These are phyloP conservation scores for Gymnosoma rotundatum DNA, from an alignment of 2,888 invertebrate genomes.

Conservation along the genomic window DNA sequence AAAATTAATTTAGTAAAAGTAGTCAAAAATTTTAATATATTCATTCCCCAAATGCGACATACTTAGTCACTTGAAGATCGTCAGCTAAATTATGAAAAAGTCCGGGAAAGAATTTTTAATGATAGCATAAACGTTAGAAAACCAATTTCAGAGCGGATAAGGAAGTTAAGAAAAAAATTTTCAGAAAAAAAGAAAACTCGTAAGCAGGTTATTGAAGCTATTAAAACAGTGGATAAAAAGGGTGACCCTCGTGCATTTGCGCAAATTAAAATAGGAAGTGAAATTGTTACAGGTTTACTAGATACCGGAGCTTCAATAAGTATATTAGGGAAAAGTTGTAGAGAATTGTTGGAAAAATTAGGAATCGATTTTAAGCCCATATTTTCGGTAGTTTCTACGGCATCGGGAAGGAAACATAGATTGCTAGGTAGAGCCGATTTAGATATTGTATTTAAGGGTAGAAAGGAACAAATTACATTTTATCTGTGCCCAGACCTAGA, in stretches of 20 bases:
- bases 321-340: slow-evolving; percentile 30
- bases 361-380: background rate
- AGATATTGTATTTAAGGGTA: background rate
- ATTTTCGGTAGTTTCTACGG: slow-evolving; percentile 16
- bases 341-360: slow-evolving; percentile 23
- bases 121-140: no score
- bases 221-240: background rate
- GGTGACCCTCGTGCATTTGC: slow-evolving; percentile 11
- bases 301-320: slow-evolving; percentile 24
- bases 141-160: no score
- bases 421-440: slow-evolving; percentile 18
- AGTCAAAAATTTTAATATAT: slow-evolving; percentile 6
- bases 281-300: slow-evolving; percentile 2
- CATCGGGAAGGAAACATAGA: slow-evolving; percentile 13
- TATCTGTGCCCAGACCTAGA: slow-evolving; percentile 35
- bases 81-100: background rate
- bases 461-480: background rate
- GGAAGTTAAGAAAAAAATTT: no score
- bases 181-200: background rate
- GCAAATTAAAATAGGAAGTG: background rate
- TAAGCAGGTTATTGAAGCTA: background rate
- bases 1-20: background rate
- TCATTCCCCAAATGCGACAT: background rate
- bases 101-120: slow-evolving; percentile 29
- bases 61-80: background rate